Evolutionary conservation across 1,140 invertebrate genomes (phyloP).

Genomic region (Sitobion miscanthi): DNA sequence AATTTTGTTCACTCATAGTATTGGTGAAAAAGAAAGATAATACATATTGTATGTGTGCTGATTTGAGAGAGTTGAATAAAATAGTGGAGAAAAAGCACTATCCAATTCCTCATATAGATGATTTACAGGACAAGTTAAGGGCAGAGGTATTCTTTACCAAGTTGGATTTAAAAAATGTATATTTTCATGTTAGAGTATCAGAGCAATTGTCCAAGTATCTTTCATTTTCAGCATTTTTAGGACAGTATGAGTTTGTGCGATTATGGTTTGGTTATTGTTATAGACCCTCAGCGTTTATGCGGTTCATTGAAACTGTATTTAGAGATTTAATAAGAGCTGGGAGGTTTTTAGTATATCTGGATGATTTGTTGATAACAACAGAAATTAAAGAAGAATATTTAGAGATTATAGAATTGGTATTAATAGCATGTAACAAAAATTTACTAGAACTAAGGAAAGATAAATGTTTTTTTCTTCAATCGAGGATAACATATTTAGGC

Average conservation of each 20-base stretch:
- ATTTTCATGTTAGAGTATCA: conserved; percentile 27
- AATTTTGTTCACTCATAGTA: conserved; percentile 34
- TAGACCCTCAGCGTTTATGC: conserved; percentile 1
- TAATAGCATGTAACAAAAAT: background rate
- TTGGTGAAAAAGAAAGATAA: conserved; percentile 31
- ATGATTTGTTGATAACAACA: background rate
- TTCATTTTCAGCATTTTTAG: conserved; percentile 4
- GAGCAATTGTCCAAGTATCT: background rate
- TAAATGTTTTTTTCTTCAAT: background rate
- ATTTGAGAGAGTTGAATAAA: conserved; percentile 35
- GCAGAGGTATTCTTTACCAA: background rate
- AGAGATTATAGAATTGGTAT: background rate
- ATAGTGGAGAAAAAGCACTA: background rate
- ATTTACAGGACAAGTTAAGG: background rate
- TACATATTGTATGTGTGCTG: background rate
- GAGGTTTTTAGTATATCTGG: background rate
- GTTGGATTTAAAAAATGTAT: conserved; percentile 36
- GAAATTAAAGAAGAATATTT: background rate
- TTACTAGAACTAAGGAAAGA: background rate
- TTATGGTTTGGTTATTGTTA: conserved; percentile 24
- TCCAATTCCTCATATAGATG: conserved; percentile 19
- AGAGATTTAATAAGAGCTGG: background rate
- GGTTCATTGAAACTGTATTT: background rate
- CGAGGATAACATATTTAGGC: no score
- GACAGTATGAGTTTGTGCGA: background rate